phyloP scores from a whole-genome alignment of 2,888 invertebrate species.

The Drosophila colorata region DNA sequence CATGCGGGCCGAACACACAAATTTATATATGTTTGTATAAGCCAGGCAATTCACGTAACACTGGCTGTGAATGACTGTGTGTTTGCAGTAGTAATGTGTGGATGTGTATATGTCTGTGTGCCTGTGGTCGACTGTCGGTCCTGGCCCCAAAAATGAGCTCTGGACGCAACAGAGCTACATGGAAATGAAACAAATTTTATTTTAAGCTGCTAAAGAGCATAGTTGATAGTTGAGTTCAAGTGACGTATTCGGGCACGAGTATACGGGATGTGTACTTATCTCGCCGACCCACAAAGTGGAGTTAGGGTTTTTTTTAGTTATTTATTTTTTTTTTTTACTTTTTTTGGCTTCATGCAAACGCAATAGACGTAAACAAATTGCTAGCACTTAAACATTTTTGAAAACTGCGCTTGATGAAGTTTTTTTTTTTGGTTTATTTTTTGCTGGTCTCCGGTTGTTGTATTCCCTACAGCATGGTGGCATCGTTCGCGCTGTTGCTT shows the following conservation, averaged over 20 bases:
- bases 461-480: slow-evolving; percentile 3
- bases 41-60: slow-evolving; percentile 29
- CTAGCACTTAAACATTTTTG: slow-evolving; percentile 75
- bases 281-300: slow-evolving; percentile 31
- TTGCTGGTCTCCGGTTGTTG: slow-evolving; percentile 16
- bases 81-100: slow-evolving; percentile 1
- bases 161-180: slow-evolving; percentile 50
- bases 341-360: slow-evolving; percentile 36
- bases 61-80: slow-evolving; percentile 5
- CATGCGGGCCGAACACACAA: slow-evolving; percentile 12
- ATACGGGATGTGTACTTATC: slow-evolving; percentile 64
- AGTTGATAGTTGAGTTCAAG: slow-evolving; percentile 73
- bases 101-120: background rate
- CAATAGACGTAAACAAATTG: slow-evolving; percentile 73
- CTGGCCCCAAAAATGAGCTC: slow-evolving; percentile 44
- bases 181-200: slow-evolving; percentile 69
- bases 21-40: background rate
- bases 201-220: slow-evolving; percentile 75
- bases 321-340: slow-evolving; percentile 13
- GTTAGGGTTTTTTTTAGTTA: slow-evolving; percentile 14
- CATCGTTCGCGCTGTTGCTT: slow-evolving; percentile 41
- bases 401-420: slow-evolving; percentile 73
- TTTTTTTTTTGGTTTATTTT: slow-evolving; percentile 36
- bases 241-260: slow-evolving; percentile 38
- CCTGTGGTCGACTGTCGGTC: slow-evolving; percentile 21